A percentile compares a stretch with the other conserved stretches of the same genome.
Evolutionary conservation across 2,888 invertebrate species (phyloP).

Genomic region (Nemotelus pantherinus): DNA sequence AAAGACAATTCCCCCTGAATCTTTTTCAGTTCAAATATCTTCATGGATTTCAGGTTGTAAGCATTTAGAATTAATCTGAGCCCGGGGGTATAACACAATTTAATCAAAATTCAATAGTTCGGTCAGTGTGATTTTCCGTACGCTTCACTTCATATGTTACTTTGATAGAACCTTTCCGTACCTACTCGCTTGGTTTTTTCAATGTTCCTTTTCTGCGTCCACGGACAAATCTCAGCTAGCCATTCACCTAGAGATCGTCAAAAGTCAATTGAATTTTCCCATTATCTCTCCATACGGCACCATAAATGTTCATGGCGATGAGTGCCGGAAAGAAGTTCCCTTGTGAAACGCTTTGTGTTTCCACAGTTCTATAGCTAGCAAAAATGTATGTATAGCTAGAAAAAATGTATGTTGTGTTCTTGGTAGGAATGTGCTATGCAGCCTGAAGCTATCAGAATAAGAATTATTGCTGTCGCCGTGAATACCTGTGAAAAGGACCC

Average conservation of each 20-base stretch:
- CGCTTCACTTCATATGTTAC: background rate
- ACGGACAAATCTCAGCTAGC: background rate
- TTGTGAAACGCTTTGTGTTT: too few relatives aligned
- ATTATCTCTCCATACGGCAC: conserved; percentile 13
- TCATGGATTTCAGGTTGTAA: background rate
- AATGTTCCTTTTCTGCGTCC: background rate
- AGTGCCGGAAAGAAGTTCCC: background rate
- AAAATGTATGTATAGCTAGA: too few relatives aligned
- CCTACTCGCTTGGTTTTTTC: background rate
- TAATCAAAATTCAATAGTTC: conserved; percentile 18
- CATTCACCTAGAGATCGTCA: background rate
- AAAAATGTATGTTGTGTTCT: too few relatives aligned
- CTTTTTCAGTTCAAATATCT: too few relatives aligned
- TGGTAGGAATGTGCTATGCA: too few relatives aligned
- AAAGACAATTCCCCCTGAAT: too few relatives aligned
- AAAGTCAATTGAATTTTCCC: conserved; percentile 28
- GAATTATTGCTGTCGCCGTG: too few relatives aligned
- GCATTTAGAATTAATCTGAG: conserved; percentile 10
- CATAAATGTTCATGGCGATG: conserved; percentile 12
- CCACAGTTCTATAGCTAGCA: too few relatives aligned
- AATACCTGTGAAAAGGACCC: too few relatives aligned
- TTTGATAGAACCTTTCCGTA: background rate
- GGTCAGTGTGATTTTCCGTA: background rate
- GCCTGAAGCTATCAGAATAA: too few relatives aligned
- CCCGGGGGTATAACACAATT: conserved; percentile 16